Conservation (phyloP, 2,113 vertebrate genomes). For the Numenius arquata region DNA sequence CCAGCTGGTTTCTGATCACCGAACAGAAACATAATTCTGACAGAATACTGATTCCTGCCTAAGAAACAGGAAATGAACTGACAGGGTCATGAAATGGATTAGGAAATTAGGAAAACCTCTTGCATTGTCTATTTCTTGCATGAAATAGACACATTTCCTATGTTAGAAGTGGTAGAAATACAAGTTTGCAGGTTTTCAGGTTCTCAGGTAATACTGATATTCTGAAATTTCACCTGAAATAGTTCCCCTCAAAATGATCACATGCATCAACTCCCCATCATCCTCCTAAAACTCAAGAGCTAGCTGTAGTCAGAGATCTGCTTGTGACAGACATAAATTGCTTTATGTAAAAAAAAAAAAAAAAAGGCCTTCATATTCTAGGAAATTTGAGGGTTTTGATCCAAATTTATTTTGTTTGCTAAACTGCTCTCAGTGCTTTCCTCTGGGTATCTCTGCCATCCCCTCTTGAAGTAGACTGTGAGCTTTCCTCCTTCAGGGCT, state of each 20-base stretch:
- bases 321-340: neutral
- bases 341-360: neutral
- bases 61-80: neutral
- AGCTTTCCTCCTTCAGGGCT: neutral
- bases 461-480: neutral
- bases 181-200: neutral
- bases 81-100: neutral
- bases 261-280: neutral
- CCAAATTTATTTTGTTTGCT: neutral
- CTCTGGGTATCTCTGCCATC: neutral
- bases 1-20: neutral
- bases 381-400: neutral
- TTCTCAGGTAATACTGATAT: neutral
- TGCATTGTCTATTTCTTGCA: too few relatives aligned
- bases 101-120: too few relatives aligned
- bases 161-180: neutral
- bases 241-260: neutral
- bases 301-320: neutral
- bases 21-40: neutral
- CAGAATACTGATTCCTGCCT: neutral
- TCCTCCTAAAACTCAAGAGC: neutral
- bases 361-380: neutral
- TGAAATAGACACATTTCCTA: neutral
- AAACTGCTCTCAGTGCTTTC: neutral
- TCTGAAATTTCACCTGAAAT: neutral